These are phyloP conservation scores for Sphaerophoria rueppellii DNA, from an alignment of 2,888 invertebrate species.

Conservation along the genomic window DNA sequence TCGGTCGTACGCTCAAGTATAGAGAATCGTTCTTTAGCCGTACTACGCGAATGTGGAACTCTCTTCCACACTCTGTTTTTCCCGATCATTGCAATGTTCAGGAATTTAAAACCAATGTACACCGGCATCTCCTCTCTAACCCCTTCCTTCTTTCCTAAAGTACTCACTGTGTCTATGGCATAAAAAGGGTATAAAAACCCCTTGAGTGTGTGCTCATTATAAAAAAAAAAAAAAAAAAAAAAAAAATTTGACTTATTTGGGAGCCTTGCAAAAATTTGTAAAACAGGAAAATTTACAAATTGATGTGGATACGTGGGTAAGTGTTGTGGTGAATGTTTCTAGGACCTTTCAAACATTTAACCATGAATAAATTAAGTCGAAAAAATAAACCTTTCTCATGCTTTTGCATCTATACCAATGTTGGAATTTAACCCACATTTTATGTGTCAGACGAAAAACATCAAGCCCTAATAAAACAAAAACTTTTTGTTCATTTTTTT, in stretches of 20 bases:
- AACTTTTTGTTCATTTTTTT: background rate
- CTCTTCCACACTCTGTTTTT: too few species aligned
- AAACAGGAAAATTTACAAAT: background rate
- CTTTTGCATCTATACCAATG: slow-evolving; percentile 4
- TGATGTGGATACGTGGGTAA: background rate
- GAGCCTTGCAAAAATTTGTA: slow-evolving; percentile 1
- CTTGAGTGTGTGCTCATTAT: too few species aligned
- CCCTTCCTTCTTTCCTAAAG: too few species aligned
- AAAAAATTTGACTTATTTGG: slow-evolving; percentile 23
- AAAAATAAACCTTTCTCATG: slow-evolving; percentile 11
- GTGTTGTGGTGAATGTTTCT: background rate
- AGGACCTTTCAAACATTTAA: background rate
- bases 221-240: too few species aligned
- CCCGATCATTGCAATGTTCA: too few species aligned
- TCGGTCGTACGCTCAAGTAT: too few species aligned
- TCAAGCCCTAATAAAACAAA: slow-evolving; percentile 12
- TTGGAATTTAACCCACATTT: background rate
- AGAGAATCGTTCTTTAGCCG: too few species aligned
- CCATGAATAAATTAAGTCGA: slow-evolving; percentile 28
- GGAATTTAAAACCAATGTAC: too few species aligned
- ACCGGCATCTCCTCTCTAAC: too few species aligned
- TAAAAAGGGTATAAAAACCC: too few species aligned
- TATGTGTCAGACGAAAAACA: slow-evolving; percentile 20
- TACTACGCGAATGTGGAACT: too few species aligned
- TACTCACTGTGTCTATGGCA: too few species aligned